These are phyloP conservation scores for Cephus pulcher DNA, from an alignment of 2,888 invertebrate genomes.

Conservation along the genomic window DNA sequence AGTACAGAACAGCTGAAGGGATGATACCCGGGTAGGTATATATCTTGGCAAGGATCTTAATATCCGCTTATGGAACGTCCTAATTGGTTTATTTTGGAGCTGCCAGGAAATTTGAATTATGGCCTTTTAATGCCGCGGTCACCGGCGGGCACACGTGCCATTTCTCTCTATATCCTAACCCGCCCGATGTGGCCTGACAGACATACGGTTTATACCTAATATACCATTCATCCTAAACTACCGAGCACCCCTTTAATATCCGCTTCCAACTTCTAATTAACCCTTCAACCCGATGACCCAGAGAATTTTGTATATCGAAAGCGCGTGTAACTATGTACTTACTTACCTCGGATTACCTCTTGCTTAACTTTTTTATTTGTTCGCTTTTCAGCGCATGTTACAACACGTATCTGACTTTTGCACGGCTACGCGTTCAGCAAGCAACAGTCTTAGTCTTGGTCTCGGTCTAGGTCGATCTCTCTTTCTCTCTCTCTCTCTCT, in stretches of 20 bases:
- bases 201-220: conserved; percentile 29
- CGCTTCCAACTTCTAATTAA: conserved; percentile 45
- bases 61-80: conserved; percentile 38
- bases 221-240: conserved; percentile 42
- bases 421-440: too few species aligned
- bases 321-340: too few species aligned
- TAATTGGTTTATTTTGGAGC: conserved; percentile 47
- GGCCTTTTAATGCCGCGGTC: conserved; percentile 36
- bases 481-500: too few species aligned
- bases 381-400: too few species aligned
- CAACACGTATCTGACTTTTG: too few species aligned
- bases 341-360: too few species aligned
- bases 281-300: conserved; percentile 21
- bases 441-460: too few species aligned
- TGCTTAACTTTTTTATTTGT: too few species aligned
- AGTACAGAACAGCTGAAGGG: not conserved
- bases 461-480: too few species aligned
- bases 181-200: not conserved
- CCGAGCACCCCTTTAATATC: conserved; percentile 51
- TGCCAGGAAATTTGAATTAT: conserved; percentile 42
- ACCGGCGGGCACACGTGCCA: not conserved
- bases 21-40: conserved; percentile 6
- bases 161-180: not conserved
- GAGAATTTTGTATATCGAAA: too few species aligned
- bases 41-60: conserved; percentile 35